Evolutionary conservation across 2,113 vertebrate genomes (phyloP).

Genomic region (Phainopepla nitens): DNA sequence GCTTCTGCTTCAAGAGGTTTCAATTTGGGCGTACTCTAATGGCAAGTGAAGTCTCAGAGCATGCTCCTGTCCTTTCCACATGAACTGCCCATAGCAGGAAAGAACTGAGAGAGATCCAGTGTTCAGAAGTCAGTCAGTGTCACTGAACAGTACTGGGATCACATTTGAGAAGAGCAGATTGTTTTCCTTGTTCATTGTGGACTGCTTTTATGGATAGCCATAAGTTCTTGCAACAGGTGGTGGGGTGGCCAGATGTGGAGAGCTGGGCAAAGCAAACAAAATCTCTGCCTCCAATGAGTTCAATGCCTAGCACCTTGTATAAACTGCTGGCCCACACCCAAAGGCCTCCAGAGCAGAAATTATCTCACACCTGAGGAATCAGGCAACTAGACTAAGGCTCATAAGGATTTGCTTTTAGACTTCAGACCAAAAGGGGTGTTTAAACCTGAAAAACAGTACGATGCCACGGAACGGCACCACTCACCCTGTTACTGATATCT

Average conservation of each 20-base stretch:
- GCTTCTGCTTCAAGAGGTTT: slow-evolving; percentile 39
- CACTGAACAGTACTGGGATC: slow-evolving; percentile 22
- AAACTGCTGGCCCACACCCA: slow-evolving; percentile 38
- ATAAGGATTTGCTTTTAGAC: slow-evolving; percentile 15
- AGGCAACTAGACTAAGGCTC: slow-evolving; percentile 58
- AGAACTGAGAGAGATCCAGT: slow-evolving; percentile 5
- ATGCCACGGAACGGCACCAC: not conserved
- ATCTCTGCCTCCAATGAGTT: not conserved
- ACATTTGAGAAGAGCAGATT: not conserved
- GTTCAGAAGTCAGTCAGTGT: slow-evolving; percentile 12
- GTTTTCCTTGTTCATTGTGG: not conserved
- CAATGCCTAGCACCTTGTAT: slow-evolving; percentile 43
- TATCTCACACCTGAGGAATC: slow-evolving; percentile 46
- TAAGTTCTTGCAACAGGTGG: not conserved
- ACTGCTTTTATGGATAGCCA: not conserved
- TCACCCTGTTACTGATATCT: not conserved
- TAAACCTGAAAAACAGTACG: slow-evolving; percentile 17
- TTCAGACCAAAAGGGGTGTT: slow-evolving; percentile 13
- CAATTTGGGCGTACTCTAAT: not conserved
- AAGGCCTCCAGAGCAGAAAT: slow-evolving; percentile 47
- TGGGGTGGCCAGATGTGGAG: slow-evolving; percentile 23
- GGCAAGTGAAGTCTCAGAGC: slow-evolving; percentile 26
- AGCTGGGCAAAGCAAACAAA: not conserved
- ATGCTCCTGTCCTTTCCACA: not conserved
- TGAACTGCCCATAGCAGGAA: not conserved